A percentile compares a stretch with the other conserved stretches of the same genome.
phyloP scores from a whole-genome alignment of 2,888 invertebrate species.

The Saturnia pavonia region DNA sequence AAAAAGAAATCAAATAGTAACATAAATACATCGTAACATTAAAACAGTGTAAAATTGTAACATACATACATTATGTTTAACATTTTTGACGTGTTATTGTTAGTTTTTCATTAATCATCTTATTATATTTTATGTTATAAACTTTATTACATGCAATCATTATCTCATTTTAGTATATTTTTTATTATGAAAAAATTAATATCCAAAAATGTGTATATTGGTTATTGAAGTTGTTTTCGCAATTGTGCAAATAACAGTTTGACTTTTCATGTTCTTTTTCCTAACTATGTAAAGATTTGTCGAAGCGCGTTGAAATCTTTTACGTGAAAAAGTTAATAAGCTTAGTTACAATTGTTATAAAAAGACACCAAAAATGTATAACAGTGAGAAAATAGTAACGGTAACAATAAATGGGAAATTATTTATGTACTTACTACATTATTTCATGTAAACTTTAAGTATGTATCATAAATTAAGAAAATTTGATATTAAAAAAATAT shows the following conservation, averaged over 20 bases:
- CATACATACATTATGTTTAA: too few relatives aligned
- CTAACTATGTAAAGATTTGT: not conserved
- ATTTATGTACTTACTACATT: too few relatives aligned
- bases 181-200: not conserved
- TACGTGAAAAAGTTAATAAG: slow-evolving; percentile 28
- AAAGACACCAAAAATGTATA: not conserved
- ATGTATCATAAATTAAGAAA: too few relatives aligned
- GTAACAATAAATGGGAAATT: too few relatives aligned
- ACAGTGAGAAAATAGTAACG: not conserved
- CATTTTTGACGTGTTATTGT: too few relatives aligned
- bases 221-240: not conserved
- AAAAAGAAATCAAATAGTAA: too few relatives aligned
- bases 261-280: not conserved
- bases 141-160: not conserved
- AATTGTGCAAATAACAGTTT: not conserved
- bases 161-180: not conserved
- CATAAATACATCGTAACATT: too few relatives aligned
- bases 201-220: not conserved
- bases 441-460: too few relatives aligned
- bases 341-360: not conserved
- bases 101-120: not conserved
- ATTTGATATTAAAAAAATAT: too few relatives aligned
- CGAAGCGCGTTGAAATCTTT: slow-evolving; percentile 68
- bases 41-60: too few relatives aligned
- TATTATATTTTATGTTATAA: not conserved